Percentiles rank a stretch among this genome's conserved stretches.
Evolutionary conservation across 2,113 vertebrate species (phyloP).

Genomic region (Arenaria interpres): DNA sequence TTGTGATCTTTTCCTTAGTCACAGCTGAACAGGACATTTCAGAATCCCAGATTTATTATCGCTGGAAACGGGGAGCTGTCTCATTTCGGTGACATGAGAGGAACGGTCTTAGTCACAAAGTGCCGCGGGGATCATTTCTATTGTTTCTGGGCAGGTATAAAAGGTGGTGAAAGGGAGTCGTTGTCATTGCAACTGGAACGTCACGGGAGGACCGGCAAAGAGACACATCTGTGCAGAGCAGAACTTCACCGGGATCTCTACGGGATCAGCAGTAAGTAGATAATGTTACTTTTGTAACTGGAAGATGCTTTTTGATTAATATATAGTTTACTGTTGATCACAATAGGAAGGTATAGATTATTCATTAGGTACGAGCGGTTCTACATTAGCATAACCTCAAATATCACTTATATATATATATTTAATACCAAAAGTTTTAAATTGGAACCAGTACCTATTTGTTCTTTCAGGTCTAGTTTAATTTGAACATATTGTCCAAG

Average conservation of each 20-base stretch:
- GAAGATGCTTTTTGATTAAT: not conserved
- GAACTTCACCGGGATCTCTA: not conserved
- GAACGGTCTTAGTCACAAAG: not conserved
- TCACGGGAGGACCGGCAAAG: not conserved
- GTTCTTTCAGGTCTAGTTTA: not conserved
- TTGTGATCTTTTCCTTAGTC: not conserved
- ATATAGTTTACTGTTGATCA: not conserved
- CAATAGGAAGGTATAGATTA: not conserved
- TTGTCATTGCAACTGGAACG: not conserved
- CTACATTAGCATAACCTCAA: not conserved
- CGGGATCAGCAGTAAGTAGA: not conserved
- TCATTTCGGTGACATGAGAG: not conserved
- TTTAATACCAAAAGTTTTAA: not conserved
- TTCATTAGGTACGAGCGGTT: not conserved
- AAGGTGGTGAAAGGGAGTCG: not conserved
- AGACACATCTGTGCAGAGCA: not conserved
- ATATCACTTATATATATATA: not conserved
- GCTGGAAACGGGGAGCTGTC: not conserved
- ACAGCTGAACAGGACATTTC: not conserved
- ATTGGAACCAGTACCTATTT: not conserved
- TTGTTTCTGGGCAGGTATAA: constrained; percentile 57
- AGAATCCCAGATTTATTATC: not conserved
- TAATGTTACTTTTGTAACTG: not conserved
- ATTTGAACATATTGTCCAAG: not conserved
- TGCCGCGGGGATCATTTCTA: not conserved